Evolutionary conservation across 1,140 invertebrate species (phyloP).

Genomic region (Cryptotermes secundus): DNA sequence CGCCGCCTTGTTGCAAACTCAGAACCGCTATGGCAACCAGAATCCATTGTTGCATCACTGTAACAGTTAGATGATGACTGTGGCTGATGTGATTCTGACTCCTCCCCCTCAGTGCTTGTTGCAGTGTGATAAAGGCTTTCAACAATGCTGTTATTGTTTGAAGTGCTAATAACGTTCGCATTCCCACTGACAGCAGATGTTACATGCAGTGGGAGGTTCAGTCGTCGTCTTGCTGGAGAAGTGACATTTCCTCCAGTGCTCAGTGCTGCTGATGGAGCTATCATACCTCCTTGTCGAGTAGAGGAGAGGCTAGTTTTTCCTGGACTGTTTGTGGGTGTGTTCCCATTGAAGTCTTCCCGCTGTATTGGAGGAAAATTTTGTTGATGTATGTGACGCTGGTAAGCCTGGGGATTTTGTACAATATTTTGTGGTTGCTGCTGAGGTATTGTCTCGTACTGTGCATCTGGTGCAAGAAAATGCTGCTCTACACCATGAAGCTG

Average conservation of each 20-base stretch:
- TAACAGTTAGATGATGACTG: constrained; percentile 45
- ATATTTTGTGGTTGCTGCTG: constrained; percentile 35
- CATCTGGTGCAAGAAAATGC: constrained; percentile 58
- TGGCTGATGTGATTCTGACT: constrained; percentile 44
- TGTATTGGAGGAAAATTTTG: constrained; percentile 23
- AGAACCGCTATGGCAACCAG: constrained; percentile 45
- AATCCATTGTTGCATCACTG: constrained; percentile 43
- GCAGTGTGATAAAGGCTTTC: constrained; percentile 32
- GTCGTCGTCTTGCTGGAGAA: constrained; percentile 45
- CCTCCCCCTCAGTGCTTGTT: constrained; percentile 43
- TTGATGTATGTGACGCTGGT: constrained; percentile 43
- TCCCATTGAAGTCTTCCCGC: constrained; percentile 27
- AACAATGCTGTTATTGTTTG: constrained; percentile 34
- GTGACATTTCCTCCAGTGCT: constrained; percentile 31
- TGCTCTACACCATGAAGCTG: not conserved
- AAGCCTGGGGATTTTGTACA: constrained; percentile 45
- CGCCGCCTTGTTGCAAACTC: constrained; percentile 28
- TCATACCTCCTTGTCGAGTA: not conserved
- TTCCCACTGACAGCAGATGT: constrained; percentile 38
- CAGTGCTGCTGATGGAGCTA: not conserved
- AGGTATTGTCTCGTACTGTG: constrained; percentile 60
- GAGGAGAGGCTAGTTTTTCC: not conserved
- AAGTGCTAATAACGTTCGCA: constrained; percentile 34
- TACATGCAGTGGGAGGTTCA: constrained; percentile 37
- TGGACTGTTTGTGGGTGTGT: constrained; percentile 37